phyloP scores from a whole-genome alignment of 2,797 vertebrate species.

The Ambastaia sidthimunki region DNA sequence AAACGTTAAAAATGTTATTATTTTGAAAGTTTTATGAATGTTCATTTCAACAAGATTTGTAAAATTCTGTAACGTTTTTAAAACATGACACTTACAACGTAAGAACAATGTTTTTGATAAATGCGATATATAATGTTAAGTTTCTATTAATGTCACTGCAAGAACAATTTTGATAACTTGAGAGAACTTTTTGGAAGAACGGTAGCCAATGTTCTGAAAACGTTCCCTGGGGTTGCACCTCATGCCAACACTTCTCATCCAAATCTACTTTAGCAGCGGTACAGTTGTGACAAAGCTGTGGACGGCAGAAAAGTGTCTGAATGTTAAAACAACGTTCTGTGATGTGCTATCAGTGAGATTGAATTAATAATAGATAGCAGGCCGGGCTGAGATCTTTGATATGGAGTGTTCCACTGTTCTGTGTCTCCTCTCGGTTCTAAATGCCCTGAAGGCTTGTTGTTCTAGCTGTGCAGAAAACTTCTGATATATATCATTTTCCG shows the following conservation, averaged over 20 bases:
- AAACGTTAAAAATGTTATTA: too few relatives aligned
- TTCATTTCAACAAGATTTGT: too few relatives aligned
- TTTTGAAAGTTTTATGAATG: too few relatives aligned
- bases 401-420: slow-evolving; percentile 30
- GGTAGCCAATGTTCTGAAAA: too few relatives aligned
- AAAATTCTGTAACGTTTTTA: too few relatives aligned
- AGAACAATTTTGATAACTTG: too few relatives aligned
- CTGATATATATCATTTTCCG: slow-evolving; percentile 37
- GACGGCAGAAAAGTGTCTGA: slow-evolving; percentile 24
- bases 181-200: too few relatives aligned
- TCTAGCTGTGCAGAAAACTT: slow-evolving; percentile 23
- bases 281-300: slow-evolving; percentile 23
- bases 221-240: background rate
- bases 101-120: too few relatives aligned
- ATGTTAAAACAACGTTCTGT: slow-evolving; percentile 6
- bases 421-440: slow-evolving; percentile 29
- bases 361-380: slow-evolving; percentile 53
- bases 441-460: slow-evolving; percentile 24
- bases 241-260: background rate
- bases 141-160: too few relatives aligned
- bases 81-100: too few relatives aligned
- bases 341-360: slow-evolving; percentile 39
- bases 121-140: too few relatives aligned
- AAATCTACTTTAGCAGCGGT: background rate
- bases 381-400: slow-evolving; percentile 33